A percentile compares a stretch with the other conserved stretches of the same genome.
Evolutionary conservation across 2,113 vertebrate genomes (phyloP).

Genomic region (Microcebus ravelobensis): DNA sequence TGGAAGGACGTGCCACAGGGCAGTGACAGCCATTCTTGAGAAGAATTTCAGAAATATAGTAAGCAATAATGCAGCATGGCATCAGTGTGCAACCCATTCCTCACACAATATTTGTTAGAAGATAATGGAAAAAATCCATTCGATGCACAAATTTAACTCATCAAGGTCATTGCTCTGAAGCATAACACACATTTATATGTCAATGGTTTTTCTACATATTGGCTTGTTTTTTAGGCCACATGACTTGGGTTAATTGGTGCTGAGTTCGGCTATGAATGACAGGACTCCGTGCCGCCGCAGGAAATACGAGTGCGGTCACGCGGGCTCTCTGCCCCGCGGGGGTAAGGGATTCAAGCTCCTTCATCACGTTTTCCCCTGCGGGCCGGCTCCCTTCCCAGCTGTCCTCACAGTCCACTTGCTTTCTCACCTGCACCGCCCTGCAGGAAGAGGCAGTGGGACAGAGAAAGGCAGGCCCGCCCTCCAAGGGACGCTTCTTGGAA

Average conservation of each 20-base stretch:
- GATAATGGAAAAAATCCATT: background rate
- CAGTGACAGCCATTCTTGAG: background rate
- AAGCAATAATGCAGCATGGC: background rate
- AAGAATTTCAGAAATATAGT: background rate
- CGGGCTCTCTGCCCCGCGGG: fast-evolving
- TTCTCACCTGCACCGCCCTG: fast-evolving
- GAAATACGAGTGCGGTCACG: fast-evolving
- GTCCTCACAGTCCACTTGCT: too few species aligned
- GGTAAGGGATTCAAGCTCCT: background rate
- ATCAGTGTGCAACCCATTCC: fast-evolving
- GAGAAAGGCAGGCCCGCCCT: background rate
- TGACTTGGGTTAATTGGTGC: too few species aligned
- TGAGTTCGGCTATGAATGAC: background rate
- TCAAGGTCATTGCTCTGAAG: background rate
- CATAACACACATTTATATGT: background rate
- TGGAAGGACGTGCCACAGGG: background rate
- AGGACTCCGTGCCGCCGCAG: background rate
- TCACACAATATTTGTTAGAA: background rate
- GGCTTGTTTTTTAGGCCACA: background rate
- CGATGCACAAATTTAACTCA: background rate
- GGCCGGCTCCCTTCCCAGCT: background rate
- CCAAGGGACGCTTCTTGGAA: fast-evolving
- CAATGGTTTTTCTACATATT: background rate
- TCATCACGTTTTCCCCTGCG: fast-evolving
- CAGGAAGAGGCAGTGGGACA: background rate